Conservation (phyloP, 1,140 invertebrate genomes). For the Drosophila yakuba region DNA sequence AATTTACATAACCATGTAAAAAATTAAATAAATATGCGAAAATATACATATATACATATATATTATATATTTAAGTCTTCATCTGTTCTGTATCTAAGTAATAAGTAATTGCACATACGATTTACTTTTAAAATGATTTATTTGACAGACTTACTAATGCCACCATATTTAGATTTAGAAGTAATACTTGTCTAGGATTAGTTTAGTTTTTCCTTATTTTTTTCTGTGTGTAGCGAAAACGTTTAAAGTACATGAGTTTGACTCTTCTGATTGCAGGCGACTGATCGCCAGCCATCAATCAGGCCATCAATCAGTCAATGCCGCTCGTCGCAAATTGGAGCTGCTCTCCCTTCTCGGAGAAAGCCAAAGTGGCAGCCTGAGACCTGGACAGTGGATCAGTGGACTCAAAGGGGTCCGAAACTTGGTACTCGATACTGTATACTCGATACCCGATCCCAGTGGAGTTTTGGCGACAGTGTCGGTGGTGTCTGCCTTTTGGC, state of each 20-base stretch:
- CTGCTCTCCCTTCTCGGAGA: conserved; percentile 40
- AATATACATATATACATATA: too few species aligned
- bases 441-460: conserved; percentile 10
- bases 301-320: conserved; percentile 62
- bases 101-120: too few species aligned
- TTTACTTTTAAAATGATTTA: too few species aligned
- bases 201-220: background rate
- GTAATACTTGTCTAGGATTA: too few species aligned
- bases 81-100: too few species aligned
- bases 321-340: conserved; percentile 63
- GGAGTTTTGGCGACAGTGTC: conserved; percentile 20
- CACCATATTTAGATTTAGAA: too few species aligned
- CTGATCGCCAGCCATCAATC: conserved; percentile 59
- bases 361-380: conserved; percentile 17
- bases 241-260: conserved; percentile 37
- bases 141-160: too few species aligned
- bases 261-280: conserved; percentile 65
- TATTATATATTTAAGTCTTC: too few species aligned
- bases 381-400: conserved; percentile 10
- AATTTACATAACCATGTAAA: too few species aligned
- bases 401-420: conserved; percentile 2
- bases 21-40: too few species aligned
- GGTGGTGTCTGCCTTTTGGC: conserved; percentile 25
- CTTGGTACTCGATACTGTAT: too few species aligned
- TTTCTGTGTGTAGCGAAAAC: background rate